Evolutionary conservation across 2,113 vertebrate species (phyloP).

Genomic region (Sorex fumeus): DNA sequence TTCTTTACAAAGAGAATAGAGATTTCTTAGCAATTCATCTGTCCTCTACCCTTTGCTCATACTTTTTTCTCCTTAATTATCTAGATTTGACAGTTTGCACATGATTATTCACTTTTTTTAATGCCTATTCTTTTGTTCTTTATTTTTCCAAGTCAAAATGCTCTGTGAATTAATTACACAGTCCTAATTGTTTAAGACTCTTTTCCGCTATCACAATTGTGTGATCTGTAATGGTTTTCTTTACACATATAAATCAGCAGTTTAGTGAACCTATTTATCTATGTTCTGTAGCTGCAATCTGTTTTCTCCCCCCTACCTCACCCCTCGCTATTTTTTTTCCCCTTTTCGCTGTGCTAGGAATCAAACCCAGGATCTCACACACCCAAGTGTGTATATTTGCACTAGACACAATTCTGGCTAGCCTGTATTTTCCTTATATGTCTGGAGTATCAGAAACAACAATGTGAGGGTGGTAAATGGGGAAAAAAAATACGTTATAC

Average conservation of each 20-base stretch:
- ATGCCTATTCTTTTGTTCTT: background rate
- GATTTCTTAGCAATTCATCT: background rate
- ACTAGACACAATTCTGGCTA: background rate
- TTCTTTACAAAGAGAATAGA: background rate
- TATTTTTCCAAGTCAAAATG: background rate
- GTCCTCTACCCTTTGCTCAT: background rate
- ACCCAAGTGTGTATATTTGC: too few species aligned
- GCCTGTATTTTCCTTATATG: background rate
- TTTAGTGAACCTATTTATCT: too few species aligned
- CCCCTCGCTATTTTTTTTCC: too few species aligned
- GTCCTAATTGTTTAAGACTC: background rate
- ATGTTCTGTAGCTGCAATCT: too few species aligned
- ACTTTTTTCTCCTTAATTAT: background rate
- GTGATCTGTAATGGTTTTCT: background rate
- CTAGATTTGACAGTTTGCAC: background rate
- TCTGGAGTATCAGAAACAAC: background rate
- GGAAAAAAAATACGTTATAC: constrained; percentile 5
- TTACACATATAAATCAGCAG: background rate
- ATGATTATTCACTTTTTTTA: background rate
- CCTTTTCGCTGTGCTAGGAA: too few species aligned
- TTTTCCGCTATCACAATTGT: background rate
- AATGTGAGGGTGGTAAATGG: background rate
- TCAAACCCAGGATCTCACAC: too few species aligned
- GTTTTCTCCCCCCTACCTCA: too few species aligned
- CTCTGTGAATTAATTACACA: background rate